Base-by-base conservation (phyloP, 2,888 invertebrate species). In the Xestia sexstrigata region DNA sequence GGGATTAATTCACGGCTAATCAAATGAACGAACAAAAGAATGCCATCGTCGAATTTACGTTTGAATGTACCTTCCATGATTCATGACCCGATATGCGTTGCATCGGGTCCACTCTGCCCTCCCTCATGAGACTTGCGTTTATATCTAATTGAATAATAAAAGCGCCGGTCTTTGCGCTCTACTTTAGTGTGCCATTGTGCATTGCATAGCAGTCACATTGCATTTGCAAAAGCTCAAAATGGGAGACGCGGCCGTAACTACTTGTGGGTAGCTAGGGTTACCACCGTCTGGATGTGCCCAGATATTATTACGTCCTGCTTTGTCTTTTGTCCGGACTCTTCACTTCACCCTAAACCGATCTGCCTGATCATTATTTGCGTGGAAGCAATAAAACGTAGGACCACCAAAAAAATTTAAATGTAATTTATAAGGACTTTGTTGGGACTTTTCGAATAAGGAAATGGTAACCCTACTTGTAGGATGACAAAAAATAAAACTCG, bases 81-180 rank as follows among this genome's bases (percentile, higher is more conserved):
- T 39, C 15, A 55, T 47, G 42, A 42, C 42, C 42, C 39, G 39
- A 39, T 39, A 0, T 39, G 17, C 11, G n/a, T n/a, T 8, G 35
- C 45, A 69, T 45, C 23, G 62, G 47, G 13, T 62, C 13, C 1
- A 49, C 15, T 17, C 17, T 52, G 35, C 45, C 45, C 78, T 63
- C 55, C 78, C 39, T 66, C 45, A n/a, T 49, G 47, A 39, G 75
- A 66, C 55, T 55, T 66, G 60, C 47, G 15, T 78, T 70, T 78
- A 65, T 20, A 13, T 23, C 15, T 42, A 65, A 71, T 78, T 71
- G 71, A 66, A 58, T 79, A 79, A 78, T 49, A 78, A 77, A 77
- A 55, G 39, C 30, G 2, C 20, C 30, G 65, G 65, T 35, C 47
- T 65, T 17, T 45, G 58, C 58, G 15, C 69, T 55, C 74, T 30